Conservation (phyloP, 2,888 invertebrate genomes). For the Nesidiocoris tenuis region DNA sequence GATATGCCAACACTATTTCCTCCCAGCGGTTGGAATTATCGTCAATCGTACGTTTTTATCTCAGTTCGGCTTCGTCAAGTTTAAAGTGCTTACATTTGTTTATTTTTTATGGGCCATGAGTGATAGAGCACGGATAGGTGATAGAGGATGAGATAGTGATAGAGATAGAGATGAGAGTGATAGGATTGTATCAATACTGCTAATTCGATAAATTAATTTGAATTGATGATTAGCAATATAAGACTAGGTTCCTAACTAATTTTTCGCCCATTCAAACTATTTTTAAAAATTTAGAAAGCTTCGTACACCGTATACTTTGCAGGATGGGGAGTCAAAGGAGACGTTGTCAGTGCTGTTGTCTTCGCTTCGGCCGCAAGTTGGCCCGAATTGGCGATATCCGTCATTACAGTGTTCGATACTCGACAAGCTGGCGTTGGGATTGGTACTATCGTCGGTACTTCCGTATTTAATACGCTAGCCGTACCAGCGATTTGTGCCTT, state of each 20-base stretch:
- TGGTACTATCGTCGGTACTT: constrained; percentile 71
- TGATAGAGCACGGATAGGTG: neutral
- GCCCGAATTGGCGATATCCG: constrained; percentile 36
- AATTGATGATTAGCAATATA: too few species aligned
- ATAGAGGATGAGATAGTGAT: too few species aligned
- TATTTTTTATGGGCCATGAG: too few species aligned
- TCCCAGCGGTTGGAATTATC: constrained; percentile 37
- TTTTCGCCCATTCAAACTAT: too few species aligned
- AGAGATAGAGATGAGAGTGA: too few species aligned
- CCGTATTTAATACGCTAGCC: constrained; percentile 79
- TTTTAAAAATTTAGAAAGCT: too few species aligned
- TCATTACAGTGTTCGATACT: constrained; percentile 31
- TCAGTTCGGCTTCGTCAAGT: too few species aligned
- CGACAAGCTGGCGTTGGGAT: constrained; percentile 31
- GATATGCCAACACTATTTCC: constrained; percentile 34
- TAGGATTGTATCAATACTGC: too few species aligned
- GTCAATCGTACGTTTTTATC: constrained; percentile 56
- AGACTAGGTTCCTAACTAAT: too few species aligned
- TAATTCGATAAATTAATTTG: too few species aligned
- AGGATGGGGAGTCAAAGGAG: constrained; percentile 34
- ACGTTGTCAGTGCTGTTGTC: constrained; percentile 35
- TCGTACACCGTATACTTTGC: too few species aligned
- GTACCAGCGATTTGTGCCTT: constrained; percentile 72
- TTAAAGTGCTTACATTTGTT: too few species aligned
- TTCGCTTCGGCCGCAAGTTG: constrained; percentile 35